These are phyloP conservation scores for Thaumetopoea pityocampa DNA, from an alignment of 1,140 invertebrate species.

Conservation along the genomic window DNA sequence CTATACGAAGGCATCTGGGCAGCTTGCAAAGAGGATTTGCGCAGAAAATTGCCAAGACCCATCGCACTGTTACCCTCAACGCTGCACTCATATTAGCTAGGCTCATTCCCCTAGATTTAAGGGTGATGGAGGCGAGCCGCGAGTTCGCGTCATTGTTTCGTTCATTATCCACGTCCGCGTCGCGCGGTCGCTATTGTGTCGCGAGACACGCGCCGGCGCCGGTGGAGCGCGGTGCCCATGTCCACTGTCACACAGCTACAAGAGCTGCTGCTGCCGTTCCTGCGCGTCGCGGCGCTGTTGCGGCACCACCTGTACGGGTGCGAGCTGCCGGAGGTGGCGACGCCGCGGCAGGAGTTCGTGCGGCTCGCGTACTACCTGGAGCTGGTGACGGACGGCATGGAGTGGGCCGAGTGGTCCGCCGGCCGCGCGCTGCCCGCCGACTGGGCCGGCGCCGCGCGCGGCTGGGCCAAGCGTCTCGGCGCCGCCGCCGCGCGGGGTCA, in stretches of 20 bases:
- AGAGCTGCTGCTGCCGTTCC: constrained; percentile 87
- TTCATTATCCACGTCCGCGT: no score
- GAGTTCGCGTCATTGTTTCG: no score
- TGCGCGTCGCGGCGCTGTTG: constrained; percentile 88
- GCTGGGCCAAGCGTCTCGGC: constrained; percentile 78
- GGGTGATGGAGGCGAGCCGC: no score
- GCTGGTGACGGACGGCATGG: constrained; percentile 78
- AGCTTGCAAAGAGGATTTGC: no score
- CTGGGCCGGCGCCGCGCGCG: constrained; percentile 74
- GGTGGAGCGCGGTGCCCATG: background rate
- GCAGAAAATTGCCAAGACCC: no score
- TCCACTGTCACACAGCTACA: constrained; percentile 79
- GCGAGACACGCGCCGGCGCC: background rate
- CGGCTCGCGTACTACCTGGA: constrained; percentile 86
- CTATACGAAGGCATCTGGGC: no score
- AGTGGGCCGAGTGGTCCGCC: constrained; percentile 22
- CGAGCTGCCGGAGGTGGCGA: constrained; percentile 82
- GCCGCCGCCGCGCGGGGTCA: constrained; percentile 35
- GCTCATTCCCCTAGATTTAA: no score
- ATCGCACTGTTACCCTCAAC: no score
- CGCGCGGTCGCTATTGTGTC: background rate
- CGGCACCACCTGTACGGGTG: constrained; percentile 91
- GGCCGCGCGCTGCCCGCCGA: constrained; percentile 36
- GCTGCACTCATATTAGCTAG: no score
- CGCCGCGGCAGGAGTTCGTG: constrained; percentile 82